Conservation (phyloP, 2,797 vertebrate species). For the Carapus acus region DNA sequence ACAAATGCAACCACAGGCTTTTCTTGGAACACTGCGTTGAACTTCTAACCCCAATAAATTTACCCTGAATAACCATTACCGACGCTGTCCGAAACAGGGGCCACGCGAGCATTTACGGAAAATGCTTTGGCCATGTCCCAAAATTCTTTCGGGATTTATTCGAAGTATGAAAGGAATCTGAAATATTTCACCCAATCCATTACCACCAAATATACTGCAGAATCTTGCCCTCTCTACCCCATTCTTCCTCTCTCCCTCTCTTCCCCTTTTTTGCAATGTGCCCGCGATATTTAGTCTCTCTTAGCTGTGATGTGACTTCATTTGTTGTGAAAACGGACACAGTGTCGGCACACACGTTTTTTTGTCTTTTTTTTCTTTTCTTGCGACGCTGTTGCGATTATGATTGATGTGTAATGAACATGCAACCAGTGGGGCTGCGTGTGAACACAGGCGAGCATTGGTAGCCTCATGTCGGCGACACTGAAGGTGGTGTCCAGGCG, state of each 20-base stretch:
- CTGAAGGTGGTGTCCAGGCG: slow-evolving; percentile 56
- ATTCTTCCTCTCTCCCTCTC: no score
- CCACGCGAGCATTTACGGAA: not conserved
- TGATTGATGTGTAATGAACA: slow-evolving; percentile 21
- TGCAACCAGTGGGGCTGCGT: slow-evolving; percentile 57
- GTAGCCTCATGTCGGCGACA: slow-evolving; percentile 43
- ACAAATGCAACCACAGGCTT: slow-evolving; percentile 50
- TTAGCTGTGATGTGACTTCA: not conserved
- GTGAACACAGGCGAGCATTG: slow-evolving; percentile 33
- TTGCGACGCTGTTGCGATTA: slow-evolving; percentile 16
- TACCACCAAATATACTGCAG: no score
- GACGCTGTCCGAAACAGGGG: slow-evolving; percentile 27
- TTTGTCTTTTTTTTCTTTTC: no score
- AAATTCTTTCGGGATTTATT: slow-evolving; percentile 14
- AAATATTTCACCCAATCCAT: not conserved
- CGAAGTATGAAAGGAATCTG: not conserved
- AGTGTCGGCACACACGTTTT: no score
- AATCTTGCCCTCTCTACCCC: no score
- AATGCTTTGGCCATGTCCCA: slow-evolving; percentile 10
- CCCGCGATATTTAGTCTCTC: slow-evolving; percentile 1
- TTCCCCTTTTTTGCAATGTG: no score
- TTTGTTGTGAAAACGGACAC: slow-evolving; percentile 20
- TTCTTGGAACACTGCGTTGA: slow-evolving; percentile 42
- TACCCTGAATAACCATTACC: slow-evolving; percentile 27
- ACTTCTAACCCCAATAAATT: slow-evolving; percentile 62